Conservation (phyloP, 2,797 vertebrate species). For the Eupleurogrammus muticus region DNA sequence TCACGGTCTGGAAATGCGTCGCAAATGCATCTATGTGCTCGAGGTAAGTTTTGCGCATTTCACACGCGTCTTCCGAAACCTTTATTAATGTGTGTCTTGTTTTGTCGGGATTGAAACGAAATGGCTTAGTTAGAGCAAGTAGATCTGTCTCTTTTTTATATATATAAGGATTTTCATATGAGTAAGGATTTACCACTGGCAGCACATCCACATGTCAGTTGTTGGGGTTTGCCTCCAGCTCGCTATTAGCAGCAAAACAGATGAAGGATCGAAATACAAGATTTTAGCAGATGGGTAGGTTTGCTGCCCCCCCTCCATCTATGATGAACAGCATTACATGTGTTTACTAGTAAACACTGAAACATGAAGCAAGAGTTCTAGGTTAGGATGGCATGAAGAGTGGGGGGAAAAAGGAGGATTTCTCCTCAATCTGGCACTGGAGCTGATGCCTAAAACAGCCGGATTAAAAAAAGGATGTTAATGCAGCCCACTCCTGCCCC, state of each 20-base stretch:
- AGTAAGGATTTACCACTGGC: constrained; percentile 5
- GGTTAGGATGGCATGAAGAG: constrained; percentile 13
- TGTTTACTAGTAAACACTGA: constrained; percentile 9
- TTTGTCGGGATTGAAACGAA: constrained; percentile 6
- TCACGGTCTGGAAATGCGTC: constrained; percentile 65
- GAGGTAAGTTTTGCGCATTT: constrained; percentile 66
- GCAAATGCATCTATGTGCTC: constrained; percentile 63
- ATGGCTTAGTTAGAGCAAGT: background rate
- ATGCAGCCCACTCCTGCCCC: constrained; percentile 15
- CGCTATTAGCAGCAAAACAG: background rate
- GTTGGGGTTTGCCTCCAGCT: background rate
- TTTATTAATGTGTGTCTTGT: background rate
- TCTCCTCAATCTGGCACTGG: background rate
- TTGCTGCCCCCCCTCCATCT: background rate
- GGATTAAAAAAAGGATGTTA: constrained; percentile 45
- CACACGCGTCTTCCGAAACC: background rate
- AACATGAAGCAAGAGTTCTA: constrained; percentile 5
- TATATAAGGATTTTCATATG: constrained; percentile 12
- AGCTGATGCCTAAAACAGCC: constrained; percentile 17
- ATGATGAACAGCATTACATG: constrained; percentile 5
- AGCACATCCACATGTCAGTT: constrained; percentile 37
- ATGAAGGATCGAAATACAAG: background rate
- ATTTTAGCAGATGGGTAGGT: background rate
- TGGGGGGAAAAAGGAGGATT: background rate
- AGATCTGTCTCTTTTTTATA: background rate